Base-by-base conservation (phyloP, 2,113 vertebrate genomes). In the Channa maculata region DNA sequence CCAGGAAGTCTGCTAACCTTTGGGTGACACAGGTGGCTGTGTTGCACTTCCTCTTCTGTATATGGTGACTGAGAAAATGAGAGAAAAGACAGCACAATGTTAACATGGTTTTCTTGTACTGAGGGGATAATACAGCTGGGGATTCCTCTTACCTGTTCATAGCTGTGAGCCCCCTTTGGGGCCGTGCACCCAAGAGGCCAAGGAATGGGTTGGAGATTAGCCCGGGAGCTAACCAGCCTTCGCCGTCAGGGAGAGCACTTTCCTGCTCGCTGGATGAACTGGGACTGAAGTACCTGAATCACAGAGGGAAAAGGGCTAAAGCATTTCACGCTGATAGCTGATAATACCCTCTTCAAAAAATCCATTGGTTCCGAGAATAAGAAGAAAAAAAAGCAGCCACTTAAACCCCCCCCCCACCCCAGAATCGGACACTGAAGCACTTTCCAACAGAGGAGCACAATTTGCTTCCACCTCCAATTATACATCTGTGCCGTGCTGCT, bases 21-120 rank as follows among this genome's bases (percentile, higher is more conserved):
- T 98, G 97, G 0, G 95, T 98, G 61, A 95, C 94, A 0, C 96
- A 99, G 0, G 96, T 98, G 24, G 96, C 96, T 0, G 96, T 97
- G 91, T 96, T 97, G 86, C 97, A 97, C 65, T 90, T 97, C 75
- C 94, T 82, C 85, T 97, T 98, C 80, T 96, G 92, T 78, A 96
- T 67, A 7, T 92, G 95, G 70, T 94, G 94, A 14, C 95, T 96
- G 77, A 38, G 6, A 43, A 12, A 38, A 33, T 6, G 13, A 61
- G 34, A 70, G 36, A 41, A 24, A 24, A 24, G 24, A 24, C 24
- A 24, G 24, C 24, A 24, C 24, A 24, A 24, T 24, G 24, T 24
- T 24, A 24, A 24, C 24, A 24, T 24, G 24, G 24, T 24, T 24
- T 24, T 24, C 24, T 24, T 24, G 24, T 24, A 46, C 43, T 13